Percentiles rank a stretch among this genome's conserved stretches.
phyloP scores from a whole-genome alignment of 2,888 invertebrate species.

The Aleiodes testaceus region DNA sequence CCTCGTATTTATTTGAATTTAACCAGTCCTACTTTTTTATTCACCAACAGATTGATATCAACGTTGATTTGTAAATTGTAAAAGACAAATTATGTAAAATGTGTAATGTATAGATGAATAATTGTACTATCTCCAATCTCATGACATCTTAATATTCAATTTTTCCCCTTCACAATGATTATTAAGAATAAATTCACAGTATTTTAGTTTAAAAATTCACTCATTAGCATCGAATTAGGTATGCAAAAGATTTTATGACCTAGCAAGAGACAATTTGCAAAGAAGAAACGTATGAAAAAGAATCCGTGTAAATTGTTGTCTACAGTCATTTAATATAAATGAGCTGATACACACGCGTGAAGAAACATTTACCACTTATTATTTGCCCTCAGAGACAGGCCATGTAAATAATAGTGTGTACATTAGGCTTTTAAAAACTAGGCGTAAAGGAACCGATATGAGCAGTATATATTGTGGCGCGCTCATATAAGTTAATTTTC shows the following conservation, averaged over 20 bases:
- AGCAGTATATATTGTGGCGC: constrained; percentile 69
- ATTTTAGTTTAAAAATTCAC: constrained; percentile 42
- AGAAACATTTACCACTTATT: constrained; percentile 12
- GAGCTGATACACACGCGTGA: constrained; percentile 52
- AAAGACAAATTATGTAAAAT: constrained; percentile 28
- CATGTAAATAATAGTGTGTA: constrained; percentile 13
- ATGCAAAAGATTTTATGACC: constrained; percentile 65
- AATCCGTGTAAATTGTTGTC: constrained; percentile 63
- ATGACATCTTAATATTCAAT: not conserved
- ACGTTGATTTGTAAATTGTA: constrained; percentile 20
- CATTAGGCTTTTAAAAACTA: constrained; percentile 11
- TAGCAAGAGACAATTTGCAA: constrained; percentile 22
- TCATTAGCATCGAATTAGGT: constrained; percentile 70
- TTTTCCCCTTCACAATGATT: constrained; percentile 6
- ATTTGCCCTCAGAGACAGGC: constrained; percentile 13
- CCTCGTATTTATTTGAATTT: not conserved
- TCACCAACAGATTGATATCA: not conserved
- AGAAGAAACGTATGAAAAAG: constrained; percentile 4
- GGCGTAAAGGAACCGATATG: constrained; percentile 40
- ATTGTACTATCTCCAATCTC: constrained; percentile 11
- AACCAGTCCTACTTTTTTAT: no score
- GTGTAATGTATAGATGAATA: constrained; percentile 23
- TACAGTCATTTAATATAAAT: constrained; percentile 58
- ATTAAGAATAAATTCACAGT: constrained; percentile 17
- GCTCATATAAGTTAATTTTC: constrained; percentile 74